Conservation (phyloP, 2,888 invertebrate genomes). For the Aspidiotus rigidus region DNA sequence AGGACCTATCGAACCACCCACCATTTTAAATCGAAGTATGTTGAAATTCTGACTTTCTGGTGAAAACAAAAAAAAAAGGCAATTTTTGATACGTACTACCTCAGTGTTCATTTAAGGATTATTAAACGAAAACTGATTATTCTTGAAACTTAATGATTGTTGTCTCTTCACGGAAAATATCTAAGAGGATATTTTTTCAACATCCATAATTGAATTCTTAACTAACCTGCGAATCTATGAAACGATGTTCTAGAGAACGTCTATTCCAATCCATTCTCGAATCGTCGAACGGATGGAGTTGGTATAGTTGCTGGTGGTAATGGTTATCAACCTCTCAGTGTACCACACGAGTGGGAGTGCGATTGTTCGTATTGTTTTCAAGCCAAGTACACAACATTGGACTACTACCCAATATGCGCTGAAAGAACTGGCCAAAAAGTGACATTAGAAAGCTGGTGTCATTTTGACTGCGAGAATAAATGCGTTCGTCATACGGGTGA, state of each 20-base stretch:
- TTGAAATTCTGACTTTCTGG: not conserved
- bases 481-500: conserved; percentile 36
- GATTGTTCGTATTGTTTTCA: conserved; percentile 32
- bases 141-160: not conserved
- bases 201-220: not conserved
- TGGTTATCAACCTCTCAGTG: not conserved
- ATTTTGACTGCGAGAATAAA: conserved; percentile 35
- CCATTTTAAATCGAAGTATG: conserved; percentile 21
- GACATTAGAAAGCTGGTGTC: conserved; percentile 36
- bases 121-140: not conserved
- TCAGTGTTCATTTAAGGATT: not conserved
- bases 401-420: conserved; percentile 37
- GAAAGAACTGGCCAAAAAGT: conserved; percentile 34
- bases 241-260: conserved; percentile 1
- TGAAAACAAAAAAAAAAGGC: too few relatives aligned
- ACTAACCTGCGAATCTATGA: not conserved
- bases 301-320: not conserved
- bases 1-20: not conserved
- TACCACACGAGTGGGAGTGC: conserved; percentile 28
- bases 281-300: not conserved
- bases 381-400: conserved; percentile 28
- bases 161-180: not conserved
- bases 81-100: not conserved
- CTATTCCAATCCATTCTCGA: not conserved
- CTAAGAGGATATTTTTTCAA: too few relatives aligned